Conservation (phyloP, 2,797 vertebrate species). For the Huso huso region DNA sequence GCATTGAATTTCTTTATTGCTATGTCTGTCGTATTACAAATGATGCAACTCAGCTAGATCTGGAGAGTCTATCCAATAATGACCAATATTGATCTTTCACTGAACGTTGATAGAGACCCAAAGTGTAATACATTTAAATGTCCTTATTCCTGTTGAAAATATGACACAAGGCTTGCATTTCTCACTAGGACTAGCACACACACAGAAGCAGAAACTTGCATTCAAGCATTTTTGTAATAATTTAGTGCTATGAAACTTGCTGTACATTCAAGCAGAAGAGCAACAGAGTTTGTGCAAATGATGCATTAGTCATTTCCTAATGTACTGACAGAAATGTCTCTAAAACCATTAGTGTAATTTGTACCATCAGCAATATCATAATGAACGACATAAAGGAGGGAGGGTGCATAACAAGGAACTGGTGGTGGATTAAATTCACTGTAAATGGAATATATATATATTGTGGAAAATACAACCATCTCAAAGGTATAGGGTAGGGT, state of each 20-base stretch:
- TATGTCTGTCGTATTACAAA: background rate
- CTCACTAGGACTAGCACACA: background rate
- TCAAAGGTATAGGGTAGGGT: too few relatives aligned
- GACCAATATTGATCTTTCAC: background rate
- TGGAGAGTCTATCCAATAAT: background rate
- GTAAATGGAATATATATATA: background rate
- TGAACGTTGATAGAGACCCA: background rate
- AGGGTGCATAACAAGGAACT: background rate
- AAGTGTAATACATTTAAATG: background rate
- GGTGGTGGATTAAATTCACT: conserved; percentile 3
- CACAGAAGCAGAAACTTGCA: background rate
- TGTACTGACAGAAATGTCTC: conserved; percentile 3
- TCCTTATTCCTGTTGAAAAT: background rate
- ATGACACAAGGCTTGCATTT: background rate
- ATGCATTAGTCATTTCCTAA: conserved; percentile 1
- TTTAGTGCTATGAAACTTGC: background rate
- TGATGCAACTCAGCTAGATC: background rate
- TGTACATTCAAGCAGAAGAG: background rate
- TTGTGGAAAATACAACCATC: too few relatives aligned
- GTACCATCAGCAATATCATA: conserved; percentile 4
- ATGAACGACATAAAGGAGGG: background rate
- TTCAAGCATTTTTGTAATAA: background rate
- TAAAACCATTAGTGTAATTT: conserved; percentile 6
- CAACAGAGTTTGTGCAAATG: background rate
- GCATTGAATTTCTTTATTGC: background rate